Base-by-base conservation (phyloP, 2,797 vertebrate genomes). In the Thamnophis elegans region DNA sequence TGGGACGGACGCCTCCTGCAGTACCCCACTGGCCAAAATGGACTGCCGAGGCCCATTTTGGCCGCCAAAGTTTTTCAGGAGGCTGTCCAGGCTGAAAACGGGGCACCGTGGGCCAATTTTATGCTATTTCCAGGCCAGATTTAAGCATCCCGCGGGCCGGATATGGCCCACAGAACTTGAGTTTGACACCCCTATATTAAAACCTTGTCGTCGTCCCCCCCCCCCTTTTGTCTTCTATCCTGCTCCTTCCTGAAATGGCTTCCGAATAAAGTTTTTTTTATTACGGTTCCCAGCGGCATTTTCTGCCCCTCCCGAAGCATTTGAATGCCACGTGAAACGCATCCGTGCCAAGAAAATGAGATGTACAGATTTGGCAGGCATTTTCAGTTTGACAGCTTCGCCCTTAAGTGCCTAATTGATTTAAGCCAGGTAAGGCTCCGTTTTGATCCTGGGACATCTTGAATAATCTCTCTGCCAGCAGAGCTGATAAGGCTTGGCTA, bases 401-500 rank as follows among this genome's bases (percentile, higher is more conserved):
- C 89, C 95, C 86, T 93, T 98, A 91, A 96, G 97, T 96, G 96
- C 94, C 93, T 97, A 98, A 98, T 98, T 98, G 96, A 96, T 97
- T 98, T 98, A 98, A 97, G 96, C 94, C 94, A 95, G 92, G 95
- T 96, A 92, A 93, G 94, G 93, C 96, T 95, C 95, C 92, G 1
- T 93, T 28, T 96, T 97, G 94, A 97, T 96, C 97, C 97, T 8
- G 89, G 94, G 97, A 96, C 96, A 96, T 98, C 98, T 97, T 97
- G 96, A 96, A 96, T 97, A 98, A 98, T 98, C 98, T 98, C 98
- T 98, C 98, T 98, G 93, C 97, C 95, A 95, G 94, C 95, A 94
- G 91, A 97, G 97, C 98, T 98, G 98, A 97, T 97, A 98, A 98
- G 98, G 98, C 98, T 98, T 99, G 98, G 98, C 98, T 97, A 94